phyloP scores from a whole-genome alignment of 2,888 invertebrate species.

The Lasioglossum oenotherae region DNA sequence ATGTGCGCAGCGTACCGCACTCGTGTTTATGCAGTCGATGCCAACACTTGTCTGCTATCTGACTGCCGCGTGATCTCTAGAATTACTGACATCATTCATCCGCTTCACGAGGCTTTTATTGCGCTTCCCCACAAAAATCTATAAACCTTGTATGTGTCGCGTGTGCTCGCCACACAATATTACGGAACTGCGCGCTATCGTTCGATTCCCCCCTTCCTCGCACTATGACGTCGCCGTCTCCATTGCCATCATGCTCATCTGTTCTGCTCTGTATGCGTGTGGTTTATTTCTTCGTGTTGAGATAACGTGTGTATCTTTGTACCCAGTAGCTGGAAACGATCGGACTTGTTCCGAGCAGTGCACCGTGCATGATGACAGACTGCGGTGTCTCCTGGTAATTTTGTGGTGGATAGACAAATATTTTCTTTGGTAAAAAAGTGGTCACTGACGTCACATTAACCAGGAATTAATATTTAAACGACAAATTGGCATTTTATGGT shows the following conservation, averaged over 20 bases:
- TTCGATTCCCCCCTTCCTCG: not conserved
- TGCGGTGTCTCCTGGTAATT: not conserved
- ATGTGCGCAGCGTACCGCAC: not conserved
- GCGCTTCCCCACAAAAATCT: not conserved
- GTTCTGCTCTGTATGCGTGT: not conserved
- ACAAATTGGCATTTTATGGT: not conserved
- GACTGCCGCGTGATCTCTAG: not conserved
- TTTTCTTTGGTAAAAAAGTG: not conserved
- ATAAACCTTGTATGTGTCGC: not conserved
- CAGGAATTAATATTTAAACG: not conserved
- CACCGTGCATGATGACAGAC: not conserved
- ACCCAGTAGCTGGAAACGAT: not conserved
- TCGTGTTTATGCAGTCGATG: not conserved
- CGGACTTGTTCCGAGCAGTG: not conserved
- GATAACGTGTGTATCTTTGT: not conserved
- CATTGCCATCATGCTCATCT: not conserved
- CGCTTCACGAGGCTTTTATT: not conserved
- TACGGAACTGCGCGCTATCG: not conserved
- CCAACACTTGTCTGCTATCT: too few relatives aligned
- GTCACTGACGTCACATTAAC: not conserved
- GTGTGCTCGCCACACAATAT: not conserved
- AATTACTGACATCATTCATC: not conserved
- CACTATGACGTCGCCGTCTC: not conserved
- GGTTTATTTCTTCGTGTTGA: not conserved
- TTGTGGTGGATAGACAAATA: not conserved